These are phyloP conservation scores for Mobula hypostoma DNA, from an alignment of 2,113 vertebrate species.

Conservation along the genomic window DNA sequence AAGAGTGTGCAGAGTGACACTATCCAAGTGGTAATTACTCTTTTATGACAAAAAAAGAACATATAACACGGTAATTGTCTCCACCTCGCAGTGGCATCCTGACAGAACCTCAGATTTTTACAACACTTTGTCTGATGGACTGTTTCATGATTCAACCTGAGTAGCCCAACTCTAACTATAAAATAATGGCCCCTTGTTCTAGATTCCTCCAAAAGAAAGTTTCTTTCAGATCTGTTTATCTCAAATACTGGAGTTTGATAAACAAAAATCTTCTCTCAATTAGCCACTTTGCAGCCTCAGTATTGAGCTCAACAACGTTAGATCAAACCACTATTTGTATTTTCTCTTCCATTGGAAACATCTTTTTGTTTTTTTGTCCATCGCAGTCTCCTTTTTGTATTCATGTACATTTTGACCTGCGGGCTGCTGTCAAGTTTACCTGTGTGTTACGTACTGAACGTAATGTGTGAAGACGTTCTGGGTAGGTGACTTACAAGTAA, in stretches of 20 bases:
- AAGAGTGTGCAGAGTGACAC: too few species aligned
- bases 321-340: neutral
- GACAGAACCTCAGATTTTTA: neutral
- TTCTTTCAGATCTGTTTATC: neutral
- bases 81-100: too few species aligned
- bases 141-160: neutral
- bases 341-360: neutral
- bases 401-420: too few species aligned
- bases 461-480: too few species aligned
- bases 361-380: neutral
- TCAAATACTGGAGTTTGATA: neutral
- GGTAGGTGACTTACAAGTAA: too few species aligned
- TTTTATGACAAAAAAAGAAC: too few species aligned
- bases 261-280: neutral
- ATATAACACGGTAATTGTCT: too few species aligned
- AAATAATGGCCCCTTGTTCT: neutral
- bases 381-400: neutral
- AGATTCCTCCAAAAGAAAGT: neutral
- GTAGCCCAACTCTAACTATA: too few species aligned
- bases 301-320: too few species aligned
- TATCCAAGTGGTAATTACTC: too few species aligned
- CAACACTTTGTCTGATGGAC: neutral
- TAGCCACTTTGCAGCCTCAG: neutral
- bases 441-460: too few species aligned
- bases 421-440: too few species aligned